phyloP scores from a whole-genome alignment of 2,888 invertebrate species.

The Drosophila prolongata region DNA sequence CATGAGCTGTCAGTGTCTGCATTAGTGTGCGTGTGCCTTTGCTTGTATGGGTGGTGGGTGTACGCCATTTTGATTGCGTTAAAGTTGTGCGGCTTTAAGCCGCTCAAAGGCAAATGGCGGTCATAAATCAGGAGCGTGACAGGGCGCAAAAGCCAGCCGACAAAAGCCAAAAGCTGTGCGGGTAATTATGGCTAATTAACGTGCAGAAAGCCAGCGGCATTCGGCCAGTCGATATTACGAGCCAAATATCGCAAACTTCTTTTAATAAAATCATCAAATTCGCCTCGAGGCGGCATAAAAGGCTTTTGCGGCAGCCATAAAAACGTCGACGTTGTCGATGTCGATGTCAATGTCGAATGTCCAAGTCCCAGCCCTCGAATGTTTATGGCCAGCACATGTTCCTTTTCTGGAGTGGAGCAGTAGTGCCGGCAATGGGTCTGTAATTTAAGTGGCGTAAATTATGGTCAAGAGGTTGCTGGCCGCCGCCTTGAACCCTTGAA shows the following conservation, averaged over 20 bases:
- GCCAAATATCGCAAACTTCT: conserved; percentile 40
- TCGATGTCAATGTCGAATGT: conserved; percentile 37
- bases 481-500: conserved; percentile 17
- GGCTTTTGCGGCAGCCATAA: conserved; percentile 68
- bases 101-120: conserved; percentile 48
- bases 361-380: conserved; percentile 48
- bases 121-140: conserved; percentile 76
- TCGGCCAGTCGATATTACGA: conserved; percentile 48
- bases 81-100: conserved; percentile 68
- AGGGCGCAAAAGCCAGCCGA: conserved; percentile 72
- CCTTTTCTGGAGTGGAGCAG: conserved; percentile 15
- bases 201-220: conserved; percentile 40
- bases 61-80: conserved; percentile 62
- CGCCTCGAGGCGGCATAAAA: conserved; percentile 68
- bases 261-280: conserved; percentile 77
- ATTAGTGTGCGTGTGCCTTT: conserved; percentile 5
- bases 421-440: conserved; percentile 43
- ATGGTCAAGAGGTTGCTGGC: conserved; percentile 64
- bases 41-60: neutral
- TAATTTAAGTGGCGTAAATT: conserved; percentile 74
- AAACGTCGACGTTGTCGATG: conserved; percentile 58
- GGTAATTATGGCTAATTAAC: conserved; percentile 77
- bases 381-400: conserved; percentile 70
- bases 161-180: conserved; percentile 74
- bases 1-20: conserved; percentile 64